Base-by-base conservation (phyloP, 2,888 invertebrate species). In the Morpho helenor region DNA sequence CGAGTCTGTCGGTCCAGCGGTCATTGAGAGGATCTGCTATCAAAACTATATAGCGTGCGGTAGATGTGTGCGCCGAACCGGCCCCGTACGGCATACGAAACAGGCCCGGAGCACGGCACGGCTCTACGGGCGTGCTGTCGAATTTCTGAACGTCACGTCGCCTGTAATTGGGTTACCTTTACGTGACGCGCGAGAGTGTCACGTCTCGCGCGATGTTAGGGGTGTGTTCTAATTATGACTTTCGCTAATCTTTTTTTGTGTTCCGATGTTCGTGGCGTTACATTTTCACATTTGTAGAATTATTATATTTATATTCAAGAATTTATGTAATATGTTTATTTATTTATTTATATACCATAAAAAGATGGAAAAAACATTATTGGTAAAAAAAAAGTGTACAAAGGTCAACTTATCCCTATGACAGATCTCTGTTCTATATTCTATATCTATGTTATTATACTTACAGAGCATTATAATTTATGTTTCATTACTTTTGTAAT, bases 1-100 rank as follows among this genome's bases (percentile, higher is more conserved):
- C 87, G 85, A 77, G 88, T 82, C 87, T 84, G 88, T 90, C 92
- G 92, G 92, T 91, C 92, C 91, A 92, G 91, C 92, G 92, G 93
- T 92, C 93, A 93, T 93, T 93, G 93, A 92, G 93, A 92, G 82
- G 80, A 80, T 82, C 80, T 77, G 82, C 81, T 82, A 79, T 82
- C 84, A 81, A 79, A 81, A 81, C 81, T 84, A 83, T 80, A 80
- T 79, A 76, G 78, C 69, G 65, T 59, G 68, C 68, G 68, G 66
- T 70, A 76, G 68, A 75, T 81, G 80, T 80, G 80, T 87, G 87
- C 84, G 87, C 85, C 84, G 82, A 86, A 82, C 84, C 79, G 77
- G 84, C 76, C 80, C 78, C 78, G 66, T 65, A 65, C 66, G 71
- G 74, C 88, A 87, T 87, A 88, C 88, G 81, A 87, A 87, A 83